phyloP scores from a whole-genome alignment of 2,797 vertebrate genomes.

The Calcarius lapponicus region DNA sequence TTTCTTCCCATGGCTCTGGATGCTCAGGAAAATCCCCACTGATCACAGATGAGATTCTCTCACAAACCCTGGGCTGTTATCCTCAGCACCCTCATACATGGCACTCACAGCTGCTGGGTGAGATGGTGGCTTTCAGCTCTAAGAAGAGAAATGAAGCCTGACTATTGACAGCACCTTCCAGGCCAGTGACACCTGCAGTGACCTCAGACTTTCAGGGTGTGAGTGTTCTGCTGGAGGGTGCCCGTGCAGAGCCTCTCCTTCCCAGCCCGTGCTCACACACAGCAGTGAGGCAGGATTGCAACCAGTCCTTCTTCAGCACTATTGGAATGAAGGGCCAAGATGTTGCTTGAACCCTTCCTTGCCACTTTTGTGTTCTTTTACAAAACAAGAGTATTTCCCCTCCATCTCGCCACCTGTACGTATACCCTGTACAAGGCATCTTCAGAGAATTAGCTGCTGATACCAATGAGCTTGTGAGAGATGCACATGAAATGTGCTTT shows the following conservation, averaged over 20 bases:
- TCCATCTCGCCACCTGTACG: neutral
- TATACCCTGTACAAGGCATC: neutral
- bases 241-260: accelerated
- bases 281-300: neutral
- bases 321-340: neutral
- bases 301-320: neutral
- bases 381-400: neutral
- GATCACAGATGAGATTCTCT: neutral
- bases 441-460: neutral
- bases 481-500: neutral
- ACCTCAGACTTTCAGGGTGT: neutral
- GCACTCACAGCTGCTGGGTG: neutral
- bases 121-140: neutral
- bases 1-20: neutral
- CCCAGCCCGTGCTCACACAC: neutral
- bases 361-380: neutral
- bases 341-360: neutral
- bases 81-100: accelerated
- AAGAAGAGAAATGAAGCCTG: neutral
- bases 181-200: neutral
- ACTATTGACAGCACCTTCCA: neutral
- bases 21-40: neutral
- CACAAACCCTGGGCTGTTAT: neutral
- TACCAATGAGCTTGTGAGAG: neutral
- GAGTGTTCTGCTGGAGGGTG: neutral